Conservation (phyloP, 1,140 invertebrate genomes). For the Papilio machaon region DNA sequence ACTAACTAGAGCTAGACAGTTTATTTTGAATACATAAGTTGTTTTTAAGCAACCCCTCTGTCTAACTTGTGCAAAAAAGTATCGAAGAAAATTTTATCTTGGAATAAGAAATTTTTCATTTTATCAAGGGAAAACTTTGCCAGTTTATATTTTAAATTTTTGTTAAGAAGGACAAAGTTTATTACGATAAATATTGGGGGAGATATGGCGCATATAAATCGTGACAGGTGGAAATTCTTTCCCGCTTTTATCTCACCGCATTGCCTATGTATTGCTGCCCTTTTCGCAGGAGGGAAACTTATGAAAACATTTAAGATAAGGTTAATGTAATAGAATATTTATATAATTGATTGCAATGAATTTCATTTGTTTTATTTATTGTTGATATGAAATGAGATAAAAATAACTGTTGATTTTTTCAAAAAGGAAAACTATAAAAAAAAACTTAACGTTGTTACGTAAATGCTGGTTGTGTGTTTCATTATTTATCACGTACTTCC, state of each 20-base stretch:
- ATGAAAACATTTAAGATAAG: background rate
- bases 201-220: constrained; percentile 4
- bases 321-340: background rate
- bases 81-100: background rate
- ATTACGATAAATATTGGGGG: constrained; percentile 18
- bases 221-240: background rate
- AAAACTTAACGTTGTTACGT: too few relatives aligned
- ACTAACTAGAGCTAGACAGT: too few relatives aligned
- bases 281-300: background rate
- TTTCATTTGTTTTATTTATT: background rate
- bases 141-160: constrained; percentile 13
- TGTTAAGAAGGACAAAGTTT: constrained; percentile 23
- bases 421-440: too few relatives aligned
- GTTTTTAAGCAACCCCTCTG: background rate
- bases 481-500: too few relatives aligned
- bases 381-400: background rate
- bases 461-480: too few relatives aligned
- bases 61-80: background rate
- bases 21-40: too few relatives aligned
- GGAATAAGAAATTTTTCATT: background rate
- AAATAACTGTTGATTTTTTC: background rate
- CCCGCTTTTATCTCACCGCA: constrained; percentile 4
- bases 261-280: constrained; percentile 4
- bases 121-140: constrained; percentile 11
- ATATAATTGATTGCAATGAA: background rate